Evolutionary conservation across 2,113 vertebrate genomes (phyloP), one percentile per base, ranked within the genome.

Genomic region (Rhea americana): DNA sequence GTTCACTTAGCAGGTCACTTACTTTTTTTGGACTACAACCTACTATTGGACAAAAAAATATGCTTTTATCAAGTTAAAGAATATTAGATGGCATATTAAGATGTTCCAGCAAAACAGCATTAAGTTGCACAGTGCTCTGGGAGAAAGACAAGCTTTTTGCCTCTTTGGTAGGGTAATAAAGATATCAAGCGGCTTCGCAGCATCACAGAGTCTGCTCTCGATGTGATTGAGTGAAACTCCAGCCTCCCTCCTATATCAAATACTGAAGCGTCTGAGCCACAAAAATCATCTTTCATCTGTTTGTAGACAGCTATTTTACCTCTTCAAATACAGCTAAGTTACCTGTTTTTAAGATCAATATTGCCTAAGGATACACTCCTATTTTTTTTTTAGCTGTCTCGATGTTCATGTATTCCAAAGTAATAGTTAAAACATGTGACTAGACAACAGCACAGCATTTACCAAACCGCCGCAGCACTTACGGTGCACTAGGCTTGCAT

Each of bases 161-260:
- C 11, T 86, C 61, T 85, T 91, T 65, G 58, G 81, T 28, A 37
- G 70, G 24, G 53, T 86, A 91, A 91, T 79, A n/a, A 89, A 89
- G 37, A 59, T 82, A 82, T 47, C 78, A 70, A 92, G 68, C 70
- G 82, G 75, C 67, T 96, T 95, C 87, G 32, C 39, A 80, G 41
- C 26, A 91, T 62, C 55, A 85, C 47, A 90, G 63, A 82, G 37
- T 47, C 68, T 90, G 82, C 48, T 32, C 88, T n/a, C 79, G 61
- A 62, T 1, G 1, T 72, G 55, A 56, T 62, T 47, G 74, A 87
- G 53, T 37, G 74, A 87, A 94, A 89, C 71, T 63, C 82, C 85
- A 59, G 88, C 77, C 68, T 94, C 50, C 55, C 68, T 94, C 50
- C 55, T 87, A 79, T 87, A 41, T 91, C 89, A 93, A 91, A 86